Base-by-base conservation (phyloP, 2,113 vertebrate species). In the Castor canadensis region DNA sequence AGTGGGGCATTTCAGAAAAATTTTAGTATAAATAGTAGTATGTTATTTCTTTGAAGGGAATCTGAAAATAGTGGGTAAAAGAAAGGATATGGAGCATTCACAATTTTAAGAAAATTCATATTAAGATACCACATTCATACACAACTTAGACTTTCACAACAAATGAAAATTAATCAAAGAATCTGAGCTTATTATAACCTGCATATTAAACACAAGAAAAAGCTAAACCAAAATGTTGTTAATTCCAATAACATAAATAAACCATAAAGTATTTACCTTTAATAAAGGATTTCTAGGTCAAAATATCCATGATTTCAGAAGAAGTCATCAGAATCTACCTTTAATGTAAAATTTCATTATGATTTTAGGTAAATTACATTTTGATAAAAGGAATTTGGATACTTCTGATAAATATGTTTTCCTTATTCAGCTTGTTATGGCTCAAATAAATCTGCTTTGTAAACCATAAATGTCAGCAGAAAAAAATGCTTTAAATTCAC, bases 1-100 rank as follows among this genome's bases (percentile, higher is more conserved):
- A 89, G 76, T 76, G 71, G 93, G 64, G 40, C 58, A 43, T 94
- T 96, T 96, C 24, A 56, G 79, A n/a, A 96, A 96, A 96, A 92
- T 10, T 45, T 69, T 7, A 84, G 1, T 43, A 9, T 4, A 62
- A 96, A 82, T 13, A 38, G 60, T 0, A 72, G 30, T 69, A 56
- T 60, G 35, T 85, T 60, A 71, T 47, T 88, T 60, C 56, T 17
- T 49, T 56, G 72, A 96, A 73, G 54, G 24, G 49, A 62, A 16
- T 47, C 2, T 69, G 52, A 5, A 35, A 64, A 43, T 6, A 49
- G 0, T 38, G 22, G 71, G 64, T 43, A 20, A 73, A 4, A 52
- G 40, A 89, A 81, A 87, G 12, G 8, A 28, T 40, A 83, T 1
- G 56, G 76, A 84, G 45, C 3, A 80, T n/a, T 60, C 5, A 66